phyloP scores from a whole-genome alignment of 2,113 vertebrate species.

The Otolemur garnettii region DNA sequence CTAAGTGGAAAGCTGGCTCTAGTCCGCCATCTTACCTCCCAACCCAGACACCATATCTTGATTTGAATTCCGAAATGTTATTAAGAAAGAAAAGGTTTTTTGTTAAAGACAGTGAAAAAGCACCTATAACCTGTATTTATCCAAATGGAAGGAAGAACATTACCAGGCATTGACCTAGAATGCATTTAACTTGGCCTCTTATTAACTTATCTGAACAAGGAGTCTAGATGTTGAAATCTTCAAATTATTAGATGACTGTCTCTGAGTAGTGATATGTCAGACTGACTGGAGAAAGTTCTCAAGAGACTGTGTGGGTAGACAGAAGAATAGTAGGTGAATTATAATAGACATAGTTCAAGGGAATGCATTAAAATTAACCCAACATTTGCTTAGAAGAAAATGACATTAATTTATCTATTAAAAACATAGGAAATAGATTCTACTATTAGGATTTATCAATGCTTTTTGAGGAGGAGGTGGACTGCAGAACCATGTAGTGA shows the following conservation, averaged over 20 bases:
- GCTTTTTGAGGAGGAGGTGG: neutral
- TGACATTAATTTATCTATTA: neutral
- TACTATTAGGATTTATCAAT: neutral
- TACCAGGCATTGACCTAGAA: neutral
- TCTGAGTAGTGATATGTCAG: neutral
- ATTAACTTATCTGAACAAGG: slow-evolving; percentile 14
- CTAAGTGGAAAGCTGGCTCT: too few species aligned
- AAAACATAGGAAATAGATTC: slow-evolving; percentile 29
- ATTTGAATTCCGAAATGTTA: neutral
- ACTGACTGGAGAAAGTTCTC: neutral
- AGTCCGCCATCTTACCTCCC: too few species aligned
- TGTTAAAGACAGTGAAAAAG: neutral
- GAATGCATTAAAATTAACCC: neutral
- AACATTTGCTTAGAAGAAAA: slow-evolving; percentile 47
- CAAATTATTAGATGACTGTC: neutral
- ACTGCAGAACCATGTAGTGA: neutral
- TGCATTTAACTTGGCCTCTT: neutral
- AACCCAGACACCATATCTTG: neutral
- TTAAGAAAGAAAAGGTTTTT: neutral
- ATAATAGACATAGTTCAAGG: neutral
- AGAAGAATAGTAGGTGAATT: neutral
- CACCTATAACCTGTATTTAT: neutral
- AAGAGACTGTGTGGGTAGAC: neutral
- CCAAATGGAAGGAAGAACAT: neutral
- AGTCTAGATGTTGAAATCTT: neutral